phyloP scores from a whole-genome alignment of 2,113 vertebrate genomes.

The Lamprotornis superbus region DNA sequence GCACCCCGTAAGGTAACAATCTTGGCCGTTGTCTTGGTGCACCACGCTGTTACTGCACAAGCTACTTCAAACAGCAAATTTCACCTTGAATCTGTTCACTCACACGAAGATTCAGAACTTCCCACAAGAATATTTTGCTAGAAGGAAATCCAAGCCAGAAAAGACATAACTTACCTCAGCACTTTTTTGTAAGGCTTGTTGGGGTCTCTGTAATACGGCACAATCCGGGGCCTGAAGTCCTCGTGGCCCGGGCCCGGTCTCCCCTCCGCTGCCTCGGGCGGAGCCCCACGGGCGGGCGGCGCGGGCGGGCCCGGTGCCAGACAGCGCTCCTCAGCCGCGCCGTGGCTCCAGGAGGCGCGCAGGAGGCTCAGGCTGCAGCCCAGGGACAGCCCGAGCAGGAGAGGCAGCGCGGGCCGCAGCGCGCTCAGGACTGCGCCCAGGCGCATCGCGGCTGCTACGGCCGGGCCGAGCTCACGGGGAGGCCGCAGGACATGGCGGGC shows the following conservation, averaged over 20 bases:
- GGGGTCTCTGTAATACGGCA: slow-evolving; percentile 90
- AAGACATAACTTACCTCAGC: slow-evolving; percentile 78
- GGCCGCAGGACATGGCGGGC: not conserved
- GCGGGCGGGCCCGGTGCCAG: slow-evolving; percentile 64
- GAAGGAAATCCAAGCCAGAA: not conserved
- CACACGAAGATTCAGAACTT: not conserved
- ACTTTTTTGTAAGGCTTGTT: slow-evolving; percentile 93
- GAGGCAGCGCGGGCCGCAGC: slow-evolving; percentile 88
- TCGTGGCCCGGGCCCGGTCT: slow-evolving; percentile 42
- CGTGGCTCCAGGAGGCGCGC: slow-evolving; percentile 90
- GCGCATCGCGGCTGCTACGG: slow-evolving; percentile 75
- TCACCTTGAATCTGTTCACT: fast-evolving
- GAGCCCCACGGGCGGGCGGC: slow-evolving; percentile 23
- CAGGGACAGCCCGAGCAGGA: slow-evolving; percentile 90
- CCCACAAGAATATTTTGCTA: fast-evolving
- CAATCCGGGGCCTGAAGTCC: slow-evolving; percentile 84
- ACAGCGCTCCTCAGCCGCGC: slow-evolving; percentile 78
- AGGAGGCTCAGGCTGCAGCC: slow-evolving; percentile 94
- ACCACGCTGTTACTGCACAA: fast-evolving
- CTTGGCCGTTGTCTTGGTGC: fast-evolving
- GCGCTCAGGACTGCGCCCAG: slow-evolving; percentile 80
- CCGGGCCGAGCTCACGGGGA: not conserved
- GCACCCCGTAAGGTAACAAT: fast-evolving
- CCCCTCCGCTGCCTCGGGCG: not conserved
- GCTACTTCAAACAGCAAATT: not conserved